Percentiles rank a stretch among this genome's conserved stretches.
Evolutionary conservation across 2,113 vertebrate species (phyloP).

Genomic region (Centropus unirufus): DNA sequence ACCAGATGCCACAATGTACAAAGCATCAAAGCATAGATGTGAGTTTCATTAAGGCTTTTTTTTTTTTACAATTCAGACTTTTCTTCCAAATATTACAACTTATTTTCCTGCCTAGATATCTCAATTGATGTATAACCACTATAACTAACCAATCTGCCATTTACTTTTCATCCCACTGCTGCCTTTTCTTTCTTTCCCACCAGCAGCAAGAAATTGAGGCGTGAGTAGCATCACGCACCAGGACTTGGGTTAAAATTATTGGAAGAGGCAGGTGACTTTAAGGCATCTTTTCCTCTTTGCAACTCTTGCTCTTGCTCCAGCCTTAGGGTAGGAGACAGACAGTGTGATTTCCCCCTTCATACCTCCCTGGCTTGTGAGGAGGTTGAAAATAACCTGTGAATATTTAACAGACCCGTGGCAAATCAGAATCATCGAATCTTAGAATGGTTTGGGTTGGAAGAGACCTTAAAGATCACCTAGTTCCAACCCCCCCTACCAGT

Average conservation of each 20-base stretch:
- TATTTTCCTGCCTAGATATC: not conserved
- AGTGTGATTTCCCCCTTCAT: not conserved
- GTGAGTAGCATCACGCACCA: not conserved
- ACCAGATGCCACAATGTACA: not conserved
- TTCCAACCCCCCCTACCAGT: too few species aligned
- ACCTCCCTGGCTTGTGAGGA: not conserved
- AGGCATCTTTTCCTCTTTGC: not conserved
- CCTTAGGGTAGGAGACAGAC: not conserved
- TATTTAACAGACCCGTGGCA: not conserved
- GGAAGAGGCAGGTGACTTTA: not conserved
- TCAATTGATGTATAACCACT: not conserved
- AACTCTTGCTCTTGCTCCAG: not conserved
- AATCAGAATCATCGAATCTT: not conserved
- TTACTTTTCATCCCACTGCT: not conserved
- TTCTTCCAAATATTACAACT: not conserved
- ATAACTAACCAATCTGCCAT: not conserved
- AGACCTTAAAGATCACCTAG: too few species aligned
- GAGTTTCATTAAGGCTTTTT: not conserved
- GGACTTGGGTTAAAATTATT: not conserved
- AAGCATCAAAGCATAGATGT: not conserved
- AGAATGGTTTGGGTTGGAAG: too few species aligned
- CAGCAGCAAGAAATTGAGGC: not conserved
- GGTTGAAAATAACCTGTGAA: not conserved
- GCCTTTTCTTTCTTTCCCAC: not conserved
- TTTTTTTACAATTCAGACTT: not conserved